Evolutionary conservation across 2,888 invertebrate species (phyloP).

Genomic region (Timema podura): DNA sequence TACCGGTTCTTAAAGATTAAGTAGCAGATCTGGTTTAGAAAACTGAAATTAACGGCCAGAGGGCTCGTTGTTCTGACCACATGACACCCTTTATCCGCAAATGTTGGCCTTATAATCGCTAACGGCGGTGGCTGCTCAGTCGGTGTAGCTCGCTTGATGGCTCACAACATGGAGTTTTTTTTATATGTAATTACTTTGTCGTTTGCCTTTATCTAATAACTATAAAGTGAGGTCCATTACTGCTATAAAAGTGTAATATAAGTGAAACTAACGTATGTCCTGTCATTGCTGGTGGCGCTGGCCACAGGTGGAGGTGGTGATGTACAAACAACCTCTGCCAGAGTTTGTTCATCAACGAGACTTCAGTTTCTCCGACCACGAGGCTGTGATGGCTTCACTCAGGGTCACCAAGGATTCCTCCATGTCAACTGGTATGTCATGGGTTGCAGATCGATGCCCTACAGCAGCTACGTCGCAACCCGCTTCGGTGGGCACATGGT

Average conservation of each 20-base stretch:
- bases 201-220: background rate
- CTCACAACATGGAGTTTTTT: background rate
- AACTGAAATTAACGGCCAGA: too few relatives aligned
- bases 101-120: too few relatives aligned
- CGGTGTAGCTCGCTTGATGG: background rate
- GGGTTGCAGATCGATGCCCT: too few relatives aligned
- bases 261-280: too few relatives aligned
- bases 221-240: background rate
- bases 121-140: too few relatives aligned
- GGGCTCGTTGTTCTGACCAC: too few relatives aligned
- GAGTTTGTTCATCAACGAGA: constrained; percentile 63
- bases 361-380: constrained; percentile 88
- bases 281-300: background rate
- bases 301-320: constrained; percentile 47
- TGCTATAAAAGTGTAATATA: background rate
- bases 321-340: constrained; percentile 68
- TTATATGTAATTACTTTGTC: background rate
- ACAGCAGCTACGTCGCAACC: too few relatives aligned
- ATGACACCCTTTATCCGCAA: too few relatives aligned
- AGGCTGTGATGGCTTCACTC: constrained; percentile 67
- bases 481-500: too few relatives aligned
- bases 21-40: too few relatives aligned
- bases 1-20: too few relatives aligned
- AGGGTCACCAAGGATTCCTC: constrained; percentile 34
- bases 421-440: too few relatives aligned